phyloP scores from a whole-genome alignment of 1,140 invertebrate species.

The Brachystomella parvula region DNA sequence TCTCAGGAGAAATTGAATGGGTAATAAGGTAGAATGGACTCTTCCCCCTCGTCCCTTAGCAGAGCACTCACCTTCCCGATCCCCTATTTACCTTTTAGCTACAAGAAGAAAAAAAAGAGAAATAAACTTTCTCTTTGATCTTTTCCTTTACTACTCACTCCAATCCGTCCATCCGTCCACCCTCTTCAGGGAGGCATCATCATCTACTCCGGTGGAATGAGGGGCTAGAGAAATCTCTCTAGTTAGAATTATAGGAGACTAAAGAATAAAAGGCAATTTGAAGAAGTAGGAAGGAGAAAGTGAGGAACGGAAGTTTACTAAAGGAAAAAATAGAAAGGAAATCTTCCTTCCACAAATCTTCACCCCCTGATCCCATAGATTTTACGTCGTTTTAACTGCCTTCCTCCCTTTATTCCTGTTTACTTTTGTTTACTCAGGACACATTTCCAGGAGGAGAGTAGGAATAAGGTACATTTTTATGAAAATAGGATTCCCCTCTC shows the following conservation, averaged over 20 bases:
- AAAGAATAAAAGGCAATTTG: too few relatives aligned
- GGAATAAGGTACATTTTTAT: neutral
- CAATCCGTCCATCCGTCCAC: neutral
- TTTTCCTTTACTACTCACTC: too few relatives aligned
- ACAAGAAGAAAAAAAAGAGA: neutral
- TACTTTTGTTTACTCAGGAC: neutral
- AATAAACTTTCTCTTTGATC: conserved; percentile 8
- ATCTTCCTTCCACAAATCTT: too few relatives aligned
- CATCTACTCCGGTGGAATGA: neutral
- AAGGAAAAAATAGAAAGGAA: too few relatives aligned
- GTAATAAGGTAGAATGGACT: neutral
- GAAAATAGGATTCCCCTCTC: neutral
- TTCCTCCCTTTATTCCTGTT: neutral
- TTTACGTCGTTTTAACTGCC: conserved; percentile 6
- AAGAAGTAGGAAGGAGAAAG: too few relatives aligned
- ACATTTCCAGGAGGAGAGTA: neutral
- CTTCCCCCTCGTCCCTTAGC: neutral
- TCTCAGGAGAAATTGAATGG: too few relatives aligned
- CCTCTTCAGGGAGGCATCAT: conserved; percentile 2
- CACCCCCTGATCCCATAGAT: conserved; percentile 11
- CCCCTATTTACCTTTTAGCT: neutral
- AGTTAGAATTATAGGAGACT: neutral
- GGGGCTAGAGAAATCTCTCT: neutral
- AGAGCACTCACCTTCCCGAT: neutral
- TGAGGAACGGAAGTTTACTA: too few relatives aligned